Evolutionary conservation across 2,797 vertebrate genomes (phyloP), one percentile per base, ranked within the genome.

Genomic region (Podarcis lilfordi): DNA sequence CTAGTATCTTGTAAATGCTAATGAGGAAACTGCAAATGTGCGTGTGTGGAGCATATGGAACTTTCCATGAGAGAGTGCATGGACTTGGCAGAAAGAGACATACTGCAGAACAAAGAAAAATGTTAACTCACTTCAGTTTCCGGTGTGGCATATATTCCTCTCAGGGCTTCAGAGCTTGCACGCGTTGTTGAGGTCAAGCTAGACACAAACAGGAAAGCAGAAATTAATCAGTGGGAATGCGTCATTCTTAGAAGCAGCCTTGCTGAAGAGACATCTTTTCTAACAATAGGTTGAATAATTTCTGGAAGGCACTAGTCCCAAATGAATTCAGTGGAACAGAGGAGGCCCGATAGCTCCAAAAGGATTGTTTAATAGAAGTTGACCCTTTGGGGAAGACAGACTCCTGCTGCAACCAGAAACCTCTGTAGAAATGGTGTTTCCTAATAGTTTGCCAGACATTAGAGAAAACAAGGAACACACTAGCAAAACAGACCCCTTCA

Each of bases 131-230:
- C 99, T 97, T 98, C 99, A 5, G 96, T 97, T 93, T 98, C 98
- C 1, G 98, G 98, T 91, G 98, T 96, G 50, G 97, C 96, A 68
- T 97, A 98, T 97, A 96, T 97, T 92, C 97, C 98, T 84, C 96
- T 94, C 93, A 99, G 96, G 0, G 98, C 98, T 5, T 98, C 98
- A n/a, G 98, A 98, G 94, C 98, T 99, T 29, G 98, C 97, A 84
- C 98, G 98, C 55, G 98, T 99, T 74, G 99, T 99, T 29, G 98
- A 99, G 0, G 97, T 99, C 97, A 99, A 96, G 95, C 99, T 99
- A 93, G 69, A 87, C 91, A 86, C 64, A 93, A 86, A 93, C 84
- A 92, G 43, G 91, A 80, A 84, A 89, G 0, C 74, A 43, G 61
- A 82, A 81, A 80, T 32, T 1, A 68, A 55, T 59, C 43, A 76